Base-by-base conservation (phyloP, 2,888 invertebrate genomes). In the Psylliodes chrysocephalus region DNA sequence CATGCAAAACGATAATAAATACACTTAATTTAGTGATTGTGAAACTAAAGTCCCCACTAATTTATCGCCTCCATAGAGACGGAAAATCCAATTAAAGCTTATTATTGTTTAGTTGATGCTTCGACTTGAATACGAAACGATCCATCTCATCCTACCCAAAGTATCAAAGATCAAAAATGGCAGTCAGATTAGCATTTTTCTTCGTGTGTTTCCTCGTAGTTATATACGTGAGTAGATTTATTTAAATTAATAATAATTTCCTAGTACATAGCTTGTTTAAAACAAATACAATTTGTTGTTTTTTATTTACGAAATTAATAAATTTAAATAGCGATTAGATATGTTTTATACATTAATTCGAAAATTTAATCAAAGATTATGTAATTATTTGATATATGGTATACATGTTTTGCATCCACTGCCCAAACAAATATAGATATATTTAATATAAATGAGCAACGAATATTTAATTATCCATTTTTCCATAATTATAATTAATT, bases 151-250 rank as follows among this genome's bases (percentile, higher is more conserved):
- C 17, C 15, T 14, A 25, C 17, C 15, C 19, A 25, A 14, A 35
- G 6, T 38, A 61, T 40, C 49, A 46, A 54, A 53, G 15, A n/a
- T 22, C 35, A 22, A 66, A 67, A 69, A 76, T 76, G 76, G 70
- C 72, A 14, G 65, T 66, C n/a, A 73, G 71, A 59, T 51, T 75
- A 15, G 62, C 68, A 47, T 54, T 76, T 28, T 64, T 69, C 33
- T 66, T 72, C 15, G 19, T 73, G 1, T 64, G 56, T 12, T 68
- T 68, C 33, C 59, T 74, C 25, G 53, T 72, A 0, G 12, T 71
- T 12, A 65, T 74, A 35, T 73, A 74, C 54, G 76, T 75, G 68
- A 73, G 71, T 68, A 35, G 18, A 8, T 38, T 38, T 38, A 15
- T 22, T 22, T 22, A 22, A 22, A 22, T 22, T 6, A 2, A 22